Evolutionary conservation across 2,888 invertebrate species (phyloP), one percentile per base, ranked within the genome.

Genomic region (Acronicta alni): DNA sequence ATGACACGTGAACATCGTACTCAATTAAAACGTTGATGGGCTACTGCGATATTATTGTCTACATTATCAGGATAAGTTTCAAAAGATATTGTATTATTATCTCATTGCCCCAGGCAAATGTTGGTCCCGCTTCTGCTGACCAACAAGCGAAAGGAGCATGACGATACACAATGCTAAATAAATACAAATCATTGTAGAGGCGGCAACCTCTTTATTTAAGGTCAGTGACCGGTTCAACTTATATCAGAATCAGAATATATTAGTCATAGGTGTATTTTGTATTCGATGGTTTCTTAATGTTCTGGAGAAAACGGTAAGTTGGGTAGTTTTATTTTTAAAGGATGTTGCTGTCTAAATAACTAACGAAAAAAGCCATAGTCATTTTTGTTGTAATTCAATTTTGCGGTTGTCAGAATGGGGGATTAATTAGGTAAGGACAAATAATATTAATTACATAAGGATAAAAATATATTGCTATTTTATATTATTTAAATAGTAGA

Each of bases 101-200:
- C 67, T 67, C 10, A 15, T 9, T 10, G 67, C 72, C 67, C 20
- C 39, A 14, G 72, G 67, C 54, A 37, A 52, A 46, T 65, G 66
- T 71, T 67, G 62, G 44, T 62, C 57, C 38, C 37, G 12, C 26
- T 35, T 44, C 49, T 47, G 26, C 44, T 53, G 53, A 44, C 37
- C 49, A 58, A 47, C 53, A 42, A 56, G 57, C 59, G 57, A 75
- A 67, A 67, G 57, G 49, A n/a, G 45, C 67, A 61, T 75, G 72
- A 72, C 72, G 57, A 42, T 54, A 75, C 75, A 75, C 56, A 75
- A 67, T 64, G 59, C 62, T 60, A 72, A 74, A 72, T 74, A 74
- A 75, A 72, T 64, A 72, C 68, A 58, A 75, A 62, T 74, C 76
- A 74, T 68, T 68, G 68, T 62, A 43, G 72, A 67, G 49, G 55